phyloP scores from a whole-genome alignment of 1,140 invertebrate genomes.

The Drosophila trapezifrons region DNA sequence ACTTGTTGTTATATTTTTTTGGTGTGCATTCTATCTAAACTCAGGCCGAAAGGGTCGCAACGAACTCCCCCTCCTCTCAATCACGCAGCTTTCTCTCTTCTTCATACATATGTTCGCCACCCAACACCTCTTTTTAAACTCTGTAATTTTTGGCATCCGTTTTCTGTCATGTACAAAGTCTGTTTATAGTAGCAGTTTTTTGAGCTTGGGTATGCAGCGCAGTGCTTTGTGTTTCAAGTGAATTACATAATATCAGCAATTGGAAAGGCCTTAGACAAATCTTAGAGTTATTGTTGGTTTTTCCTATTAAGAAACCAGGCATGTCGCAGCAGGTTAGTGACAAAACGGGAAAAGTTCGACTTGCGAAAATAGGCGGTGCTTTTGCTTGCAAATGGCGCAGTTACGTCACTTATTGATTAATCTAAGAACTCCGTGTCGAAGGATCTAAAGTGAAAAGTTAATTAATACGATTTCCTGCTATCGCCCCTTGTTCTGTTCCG shows the following conservation, averaged over 20 bases:
- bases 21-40: too few species aligned
- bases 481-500: background rate
- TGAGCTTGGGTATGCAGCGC: background rate
- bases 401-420: slow-evolving; percentile 62
- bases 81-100: background rate
- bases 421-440: slow-evolving; percentile 31
- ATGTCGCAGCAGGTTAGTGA: slow-evolving; percentile 37
- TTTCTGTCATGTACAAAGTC: background rate
- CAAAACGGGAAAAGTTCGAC: background rate
- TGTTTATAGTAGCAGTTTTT: background rate
- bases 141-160: background rate
- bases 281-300: too few species aligned
- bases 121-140: background rate
- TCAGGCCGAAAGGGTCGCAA: background rate
- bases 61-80: background rate
- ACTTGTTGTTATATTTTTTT: too few species aligned
- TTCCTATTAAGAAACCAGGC: background rate
- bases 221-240: background rate
- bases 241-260: background rate
- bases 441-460: background rate
- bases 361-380: background rate
- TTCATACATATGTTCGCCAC: background rate
- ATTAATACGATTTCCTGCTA: background rate
- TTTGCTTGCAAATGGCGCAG: slow-evolving; percentile 1
- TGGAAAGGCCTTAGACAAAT: too few species aligned